Percentiles rank a stretch among this genome's conserved stretches.
phyloP scores from a whole-genome alignment of 2,797 vertebrate genomes.

The Phalloptychus januarius region DNA sequence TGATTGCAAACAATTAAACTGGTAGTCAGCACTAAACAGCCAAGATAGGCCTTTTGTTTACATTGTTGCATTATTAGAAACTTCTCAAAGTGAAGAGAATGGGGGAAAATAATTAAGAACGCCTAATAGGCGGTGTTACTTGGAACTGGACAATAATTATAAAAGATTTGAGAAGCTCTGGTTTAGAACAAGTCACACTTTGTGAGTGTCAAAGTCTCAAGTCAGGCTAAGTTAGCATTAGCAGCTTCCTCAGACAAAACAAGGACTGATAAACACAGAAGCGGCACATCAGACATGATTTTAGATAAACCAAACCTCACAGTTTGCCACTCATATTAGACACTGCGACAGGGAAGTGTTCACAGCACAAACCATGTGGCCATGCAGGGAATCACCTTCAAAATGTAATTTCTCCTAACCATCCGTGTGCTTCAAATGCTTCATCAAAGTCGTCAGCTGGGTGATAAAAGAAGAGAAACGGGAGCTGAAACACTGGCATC shows the following conservation, averaged over 20 bases:
- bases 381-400: slow-evolving; percentile 88
- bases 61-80: background rate
- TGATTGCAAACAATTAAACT: background rate
- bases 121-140: background rate
- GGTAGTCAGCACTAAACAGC: background rate
- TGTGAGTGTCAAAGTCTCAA: background rate
- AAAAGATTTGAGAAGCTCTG: background rate
- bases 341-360: slow-evolving; percentile 28
- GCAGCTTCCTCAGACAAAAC: slow-evolving; percentile 18
- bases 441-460: slow-evolving; percentile 85
- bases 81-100: background rate
- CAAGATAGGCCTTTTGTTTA: background rate
- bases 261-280: slow-evolving; percentile 21
- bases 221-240: slow-evolving; percentile 22
- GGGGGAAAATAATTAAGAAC: background rate
- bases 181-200: slow-evolving; percentile 6
- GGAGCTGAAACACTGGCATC: slow-evolving; percentile 51
- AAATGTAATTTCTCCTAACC: slow-evolving; percentile 86
- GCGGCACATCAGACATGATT: slow-evolving; percentile 38
- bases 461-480: slow-evolving; percentile 65
- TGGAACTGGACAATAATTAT: background rate
- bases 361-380: slow-evolving; percentile 51
- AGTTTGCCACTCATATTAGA: slow-evolving; percentile 18
- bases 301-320: slow-evolving; percentile 22
- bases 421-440: slow-evolving; percentile 84